These are phyloP conservation scores for Lasioglossum oenotherae DNA, from an alignment of 2,888 invertebrate genomes.

Conservation along the genomic window DNA sequence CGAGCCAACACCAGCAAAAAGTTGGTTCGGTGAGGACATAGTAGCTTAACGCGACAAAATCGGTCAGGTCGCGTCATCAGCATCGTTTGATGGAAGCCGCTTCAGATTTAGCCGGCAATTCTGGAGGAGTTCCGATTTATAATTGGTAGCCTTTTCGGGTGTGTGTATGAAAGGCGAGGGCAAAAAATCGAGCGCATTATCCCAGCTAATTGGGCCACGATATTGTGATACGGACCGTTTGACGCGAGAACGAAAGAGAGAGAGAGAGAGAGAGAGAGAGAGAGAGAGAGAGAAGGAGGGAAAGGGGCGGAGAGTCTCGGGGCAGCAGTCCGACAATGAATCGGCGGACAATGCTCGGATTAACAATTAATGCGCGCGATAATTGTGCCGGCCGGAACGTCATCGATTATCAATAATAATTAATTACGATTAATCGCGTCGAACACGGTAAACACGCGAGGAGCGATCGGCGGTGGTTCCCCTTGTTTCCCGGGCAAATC, in stretches of 20 bases:
- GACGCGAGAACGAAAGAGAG: neutral
- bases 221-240: neutral
- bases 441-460: neutral
- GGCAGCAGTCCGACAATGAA: neutral
- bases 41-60: neutral
- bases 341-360: conserved; percentile 1
- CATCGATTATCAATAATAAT: conserved; percentile 11
- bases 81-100: neutral
- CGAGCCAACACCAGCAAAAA: no score
- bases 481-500: neutral
- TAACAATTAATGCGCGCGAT: conserved; percentile 8
- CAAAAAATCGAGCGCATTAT: neutral
- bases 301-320: neutral
- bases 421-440: conserved; percentile 10
- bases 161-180: neutral
- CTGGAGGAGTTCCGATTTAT: neutral
- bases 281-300: neutral
- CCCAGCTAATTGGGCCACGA: neutral
- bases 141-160: neutral
- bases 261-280: neutral
- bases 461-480: neutral
- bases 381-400: conserved; percentile 15
- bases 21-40: neutral
- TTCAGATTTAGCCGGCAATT: neutral
- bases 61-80: neutral